Evolutionary conservation across 2,888 invertebrate genomes (phyloP).

Genomic region (Seladonia tumulorum): DNA sequence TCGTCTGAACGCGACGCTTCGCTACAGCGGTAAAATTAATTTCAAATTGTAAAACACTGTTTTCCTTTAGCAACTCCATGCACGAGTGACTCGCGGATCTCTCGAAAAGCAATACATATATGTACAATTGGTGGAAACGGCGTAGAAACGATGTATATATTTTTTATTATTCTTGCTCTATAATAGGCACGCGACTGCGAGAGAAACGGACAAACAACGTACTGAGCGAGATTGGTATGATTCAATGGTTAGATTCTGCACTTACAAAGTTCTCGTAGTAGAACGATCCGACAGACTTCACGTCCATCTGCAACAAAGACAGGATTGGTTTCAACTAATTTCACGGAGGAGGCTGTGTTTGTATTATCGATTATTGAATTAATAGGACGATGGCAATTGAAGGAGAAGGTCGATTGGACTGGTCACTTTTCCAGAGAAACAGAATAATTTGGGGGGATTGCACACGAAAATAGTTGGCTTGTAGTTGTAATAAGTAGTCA

Average conservation of each 20-base stretch:
- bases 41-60: background rate
- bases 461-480: constrained; percentile 42
- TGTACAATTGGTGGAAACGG: background rate
- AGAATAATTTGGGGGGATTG: constrained; percentile 31
- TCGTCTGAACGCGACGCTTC: background rate
- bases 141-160: background rate
- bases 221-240: constrained; percentile 47
- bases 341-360: constrained; percentile 72
- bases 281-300: constrained; percentile 98
- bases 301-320: constrained; percentile 94
- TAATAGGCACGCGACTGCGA: background rate
- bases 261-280: constrained; percentile 98
- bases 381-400: constrained; percentile 59
- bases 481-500: constrained; percentile 29
- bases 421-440: constrained; percentile 65
- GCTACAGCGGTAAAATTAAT: background rate
- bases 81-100: background rate
- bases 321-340: constrained; percentile 83
- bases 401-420: constrained; percentile 23
- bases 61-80: background rate
- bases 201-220: background rate
- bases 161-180: background rate
- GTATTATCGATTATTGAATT: constrained; percentile 62
- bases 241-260: constrained; percentile 84
- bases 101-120: background rate